These are phyloP conservation scores for Lordiphosa stackelbergi DNA, from an alignment of 1,140 invertebrate species.

Conservation along the genomic window DNA sequence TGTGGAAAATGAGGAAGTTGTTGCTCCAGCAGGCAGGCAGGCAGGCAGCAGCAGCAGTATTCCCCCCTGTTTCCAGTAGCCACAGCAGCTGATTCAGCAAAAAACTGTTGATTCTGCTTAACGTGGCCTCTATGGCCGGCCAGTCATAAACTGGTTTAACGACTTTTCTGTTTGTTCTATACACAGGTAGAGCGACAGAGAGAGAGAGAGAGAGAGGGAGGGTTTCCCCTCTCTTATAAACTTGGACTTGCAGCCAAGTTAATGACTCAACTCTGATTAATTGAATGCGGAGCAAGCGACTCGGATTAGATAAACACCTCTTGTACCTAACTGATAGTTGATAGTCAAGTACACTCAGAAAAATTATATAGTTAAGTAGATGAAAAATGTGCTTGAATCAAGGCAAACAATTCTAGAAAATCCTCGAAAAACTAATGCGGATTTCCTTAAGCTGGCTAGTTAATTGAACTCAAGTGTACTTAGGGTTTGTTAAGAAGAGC, in stretches of 20 bases:
- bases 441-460: no score
- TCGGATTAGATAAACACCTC: conserved; percentile 24
- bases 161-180: conserved; percentile 54
- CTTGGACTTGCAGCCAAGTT: conserved; percentile 2
- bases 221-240: conserved; percentile 17
- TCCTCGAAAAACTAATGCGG: no score
- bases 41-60: no score
- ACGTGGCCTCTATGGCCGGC: conserved; percentile 44
- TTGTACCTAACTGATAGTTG: conserved; percentile 6
- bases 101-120: conserved; percentile 61
- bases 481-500: no score
- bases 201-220: neutral
- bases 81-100: conserved; percentile 40
- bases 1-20: no score
- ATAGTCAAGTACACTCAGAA: no score
- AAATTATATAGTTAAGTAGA: no score
- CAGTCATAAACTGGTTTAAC: conserved; percentile 69
- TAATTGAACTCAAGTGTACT: no score
- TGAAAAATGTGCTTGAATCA: no score
- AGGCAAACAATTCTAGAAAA: no score
- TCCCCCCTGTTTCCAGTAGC: conserved; percentile 3
- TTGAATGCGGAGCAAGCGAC: neutral
- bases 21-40: conserved; percentile 6
- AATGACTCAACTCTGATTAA: conserved; percentile 20
- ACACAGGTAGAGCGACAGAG: conserved; percentile 2